Evolutionary conservation across 1,140 invertebrate genomes (phyloP).

Genomic region (Oreohelix idahoensis): DNA sequence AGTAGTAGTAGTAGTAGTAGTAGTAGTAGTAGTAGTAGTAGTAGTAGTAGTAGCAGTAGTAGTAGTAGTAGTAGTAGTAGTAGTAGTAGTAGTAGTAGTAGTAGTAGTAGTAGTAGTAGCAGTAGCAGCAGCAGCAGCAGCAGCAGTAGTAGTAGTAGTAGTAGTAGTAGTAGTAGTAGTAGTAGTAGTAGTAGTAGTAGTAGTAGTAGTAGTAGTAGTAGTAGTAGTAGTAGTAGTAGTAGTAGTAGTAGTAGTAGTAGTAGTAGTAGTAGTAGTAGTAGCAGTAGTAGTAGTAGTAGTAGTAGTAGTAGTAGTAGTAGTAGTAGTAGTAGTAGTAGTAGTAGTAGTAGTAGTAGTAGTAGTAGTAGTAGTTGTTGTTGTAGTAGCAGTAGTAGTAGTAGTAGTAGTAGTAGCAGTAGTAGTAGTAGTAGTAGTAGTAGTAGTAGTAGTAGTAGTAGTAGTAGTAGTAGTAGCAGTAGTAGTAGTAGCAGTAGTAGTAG

Average conservation of each 20-base stretch:
- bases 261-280: not conserved
- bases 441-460: constrained; percentile 24
- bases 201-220: constrained; percentile 15
- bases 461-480: constrained; percentile 14
- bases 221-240: constrained; percentile 1
- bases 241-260: constrained; percentile 5
- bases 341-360: too few species aligned
- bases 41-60: not conserved
- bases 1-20: too few species aligned
- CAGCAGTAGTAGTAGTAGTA: constrained; percentile 9
- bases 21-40: too few species aligned
- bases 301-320: too few species aligned
- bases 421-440: constrained; percentile 25
- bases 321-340: too few species aligned
- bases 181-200: not conserved
- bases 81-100: constrained; percentile 26
- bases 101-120: constrained; percentile 19
- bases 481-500: constrained; percentile 9
- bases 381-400: too few species aligned
- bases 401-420: not conserved
- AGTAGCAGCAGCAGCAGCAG: constrained; percentile 21
- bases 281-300: too few species aligned
- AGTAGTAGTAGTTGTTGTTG: too few species aligned
- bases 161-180: constrained; percentile 7
- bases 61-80: constrained; percentile 10